phyloP scores from a whole-genome alignment of 2,113 vertebrate genomes.

The Hypocryptadius cinnamomeus region DNA sequence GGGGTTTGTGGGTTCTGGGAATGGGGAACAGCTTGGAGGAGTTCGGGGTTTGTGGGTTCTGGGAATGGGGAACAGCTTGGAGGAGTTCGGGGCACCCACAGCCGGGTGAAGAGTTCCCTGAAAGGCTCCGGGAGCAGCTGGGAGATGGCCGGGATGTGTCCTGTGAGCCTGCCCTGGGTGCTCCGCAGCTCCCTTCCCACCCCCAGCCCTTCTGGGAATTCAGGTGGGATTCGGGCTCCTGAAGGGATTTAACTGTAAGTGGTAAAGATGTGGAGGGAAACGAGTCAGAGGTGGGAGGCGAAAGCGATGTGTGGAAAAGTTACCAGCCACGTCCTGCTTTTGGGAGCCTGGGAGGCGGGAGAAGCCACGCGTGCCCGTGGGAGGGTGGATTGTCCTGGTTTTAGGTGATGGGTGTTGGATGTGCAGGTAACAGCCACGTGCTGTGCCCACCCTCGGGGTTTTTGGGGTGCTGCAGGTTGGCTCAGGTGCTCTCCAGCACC shows the following conservation, averaged over 20 bases:
- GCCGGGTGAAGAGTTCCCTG: not conserved
- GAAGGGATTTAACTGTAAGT: not conserved
- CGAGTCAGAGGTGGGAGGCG: not conserved
- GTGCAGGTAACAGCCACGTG: accelerated
- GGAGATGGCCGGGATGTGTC: not conserved
- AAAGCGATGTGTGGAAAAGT: accelerated
- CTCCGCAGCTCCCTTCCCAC: not conserved
- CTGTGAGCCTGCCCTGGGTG: not conserved
- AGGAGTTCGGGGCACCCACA: not conserved
- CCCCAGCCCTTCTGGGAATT: not conserved
- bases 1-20: not conserved
- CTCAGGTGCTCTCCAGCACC: not conserved
- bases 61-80: not conserved
- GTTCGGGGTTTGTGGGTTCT: no score
- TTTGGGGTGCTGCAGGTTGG: not conserved
- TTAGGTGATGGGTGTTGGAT: not conserved
- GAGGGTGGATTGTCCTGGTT: accelerated
- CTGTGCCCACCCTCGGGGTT: not conserved
- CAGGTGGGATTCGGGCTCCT: not conserved
- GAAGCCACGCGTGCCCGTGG: accelerated
- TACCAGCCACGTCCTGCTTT: accelerated
- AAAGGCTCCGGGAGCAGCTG: not conserved
- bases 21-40: not conserved
- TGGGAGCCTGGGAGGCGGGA: not conserved
- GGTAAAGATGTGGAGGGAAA: not conserved